Evolutionary conservation across 2,113 vertebrate genomes (phyloP).

Genomic region (Turnix velox): DNA sequence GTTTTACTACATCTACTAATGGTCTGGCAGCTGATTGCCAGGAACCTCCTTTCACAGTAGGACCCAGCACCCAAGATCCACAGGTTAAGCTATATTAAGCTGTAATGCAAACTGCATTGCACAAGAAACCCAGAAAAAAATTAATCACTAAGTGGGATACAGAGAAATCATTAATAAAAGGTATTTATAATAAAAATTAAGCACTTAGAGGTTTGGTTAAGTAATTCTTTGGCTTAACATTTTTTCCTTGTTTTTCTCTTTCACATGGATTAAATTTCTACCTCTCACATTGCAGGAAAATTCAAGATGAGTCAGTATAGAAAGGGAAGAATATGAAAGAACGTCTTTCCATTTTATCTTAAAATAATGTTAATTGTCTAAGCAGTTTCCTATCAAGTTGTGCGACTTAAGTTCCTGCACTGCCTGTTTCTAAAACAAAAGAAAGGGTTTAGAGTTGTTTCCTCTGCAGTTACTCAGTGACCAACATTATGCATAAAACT

Average conservation of each 20-base stretch:
- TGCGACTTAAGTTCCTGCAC: background rate
- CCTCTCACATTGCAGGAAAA: background rate
- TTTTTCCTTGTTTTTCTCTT: background rate
- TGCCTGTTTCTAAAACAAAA: background rate
- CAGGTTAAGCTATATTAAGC: background rate
- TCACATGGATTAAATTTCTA: background rate
- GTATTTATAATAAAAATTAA: background rate
- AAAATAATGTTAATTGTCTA: background rate
- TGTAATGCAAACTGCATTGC: background rate
- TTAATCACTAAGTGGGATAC: background rate
- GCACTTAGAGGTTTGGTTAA: background rate
- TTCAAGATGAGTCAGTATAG: background rate
- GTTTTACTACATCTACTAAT: rapidly evolving
- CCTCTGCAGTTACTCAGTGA: background rate
- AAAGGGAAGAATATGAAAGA: background rate
- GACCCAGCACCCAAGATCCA: background rate
- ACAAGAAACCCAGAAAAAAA: background rate
- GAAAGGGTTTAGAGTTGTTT: background rate
- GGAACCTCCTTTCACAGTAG: background rate
- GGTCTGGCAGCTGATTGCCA: background rate
- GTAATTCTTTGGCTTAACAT: background rate
- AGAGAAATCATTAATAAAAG: background rate
- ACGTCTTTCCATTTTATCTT: background rate
- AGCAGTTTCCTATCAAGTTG: background rate
- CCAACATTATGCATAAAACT: background rate